Evolutionary conservation across 2,797 vertebrate genomes (phyloP), one percentile per base, ranked within the genome.

Genomic region (Crax fasciolata): DNA sequence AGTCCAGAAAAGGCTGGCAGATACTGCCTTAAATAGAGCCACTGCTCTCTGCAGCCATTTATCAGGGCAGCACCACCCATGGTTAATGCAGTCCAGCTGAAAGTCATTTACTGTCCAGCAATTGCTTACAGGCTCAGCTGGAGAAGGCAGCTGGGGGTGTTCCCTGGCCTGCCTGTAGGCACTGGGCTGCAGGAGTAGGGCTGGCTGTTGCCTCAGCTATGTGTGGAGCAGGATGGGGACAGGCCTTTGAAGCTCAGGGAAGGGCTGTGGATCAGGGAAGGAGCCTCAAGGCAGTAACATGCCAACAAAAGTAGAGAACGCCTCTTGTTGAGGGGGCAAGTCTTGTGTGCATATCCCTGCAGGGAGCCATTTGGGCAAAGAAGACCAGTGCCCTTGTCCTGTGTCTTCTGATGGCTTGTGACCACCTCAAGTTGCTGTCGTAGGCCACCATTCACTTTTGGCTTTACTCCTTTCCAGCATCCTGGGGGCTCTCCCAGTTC

Each of bases 31-130:
- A 91, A 94, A 87, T 41, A 93, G 85, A 90, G 80, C 58, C 68
- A 85, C 61, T 68, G 54, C 68, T 93, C 83, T 85, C 85, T 61
- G 66, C 52, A 85, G 89, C 87, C 79, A 39, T 71, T 57, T 81
- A 89, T 70, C 83, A 32, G 0, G 82, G 88, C 87, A 92, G 93
- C 94, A 95, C 96, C 95, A 95, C 95, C 95, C 95, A 84, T 91
- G 70, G 87, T 88, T 96, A 95, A 94, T 76, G 39, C 12, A 51
- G 41, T 68, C 90, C 95, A 96, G 85, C 85, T 96, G 94, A 95
- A 91, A 95, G 77, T 38, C 39, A 41, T 89, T 95, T 62, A 8
- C 51, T 0, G 0, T 49, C 59, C 15, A 0, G 59, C 75, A 86
- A 93, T 24, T 90, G 91, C 93, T 94, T 66, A 41, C 77, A 79